Evolutionary conservation across 1,140 invertebrate genomes (phyloP).

Genomic region (Apis laboriosa): DNA sequence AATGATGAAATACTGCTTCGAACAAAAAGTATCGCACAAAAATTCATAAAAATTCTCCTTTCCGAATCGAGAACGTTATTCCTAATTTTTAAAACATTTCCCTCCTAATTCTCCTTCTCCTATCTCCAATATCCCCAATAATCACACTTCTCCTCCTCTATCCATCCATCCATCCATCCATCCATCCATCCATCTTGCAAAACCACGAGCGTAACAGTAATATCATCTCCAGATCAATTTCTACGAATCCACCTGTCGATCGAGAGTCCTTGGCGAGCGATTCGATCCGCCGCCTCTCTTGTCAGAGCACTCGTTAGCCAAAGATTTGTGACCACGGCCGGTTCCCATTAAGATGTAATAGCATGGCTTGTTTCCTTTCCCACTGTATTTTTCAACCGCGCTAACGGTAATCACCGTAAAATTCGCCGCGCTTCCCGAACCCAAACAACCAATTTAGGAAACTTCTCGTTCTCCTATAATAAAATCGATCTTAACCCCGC

Average conservation of each 20-base stretch:
- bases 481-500: slow-evolving; percentile 27
- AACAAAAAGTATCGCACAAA: no score
- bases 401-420: slow-evolving; percentile 46
- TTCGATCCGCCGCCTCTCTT: not conserved
- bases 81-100: no score
- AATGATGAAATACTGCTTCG: no score
- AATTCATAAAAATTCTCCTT: no score
- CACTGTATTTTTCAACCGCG: slow-evolving; percentile 39
- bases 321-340: slow-evolving; percentile 68
- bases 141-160: no score
- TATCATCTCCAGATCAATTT: not conserved
- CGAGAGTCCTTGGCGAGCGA: not conserved
- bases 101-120: no score
- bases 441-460: slow-evolving; percentile 22
- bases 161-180: no score
- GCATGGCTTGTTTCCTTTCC: slow-evolving; percentile 52
- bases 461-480: slow-evolving; percentile 10
- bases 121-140: no score
- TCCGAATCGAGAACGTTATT: no score
- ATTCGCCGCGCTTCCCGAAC: slow-evolving; percentile 27
- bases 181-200: no score
- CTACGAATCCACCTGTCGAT: slow-evolving; percentile 44
- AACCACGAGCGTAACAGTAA: not conserved
- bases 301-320: slow-evolving; percentile 63
- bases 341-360: slow-evolving; percentile 61